Percentiles rank a stretch among this genome's conserved stretches.
Conservation (phyloP, 2,797 vertebrate genomes). For the Balearica regulorum region DNA sequence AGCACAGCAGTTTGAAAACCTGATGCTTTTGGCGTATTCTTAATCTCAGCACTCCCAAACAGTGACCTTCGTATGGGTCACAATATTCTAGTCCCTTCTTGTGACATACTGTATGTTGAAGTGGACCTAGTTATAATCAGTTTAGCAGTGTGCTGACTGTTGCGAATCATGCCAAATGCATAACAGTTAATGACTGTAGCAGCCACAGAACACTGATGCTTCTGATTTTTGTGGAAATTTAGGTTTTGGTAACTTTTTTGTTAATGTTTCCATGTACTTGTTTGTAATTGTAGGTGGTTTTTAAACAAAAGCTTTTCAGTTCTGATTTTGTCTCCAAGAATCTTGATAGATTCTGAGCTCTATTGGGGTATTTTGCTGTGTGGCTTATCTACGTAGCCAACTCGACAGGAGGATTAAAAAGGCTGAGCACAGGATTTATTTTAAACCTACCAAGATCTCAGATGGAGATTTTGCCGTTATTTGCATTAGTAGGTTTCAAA, state of each 20-base stretch:
- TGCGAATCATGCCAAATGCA: background rate
- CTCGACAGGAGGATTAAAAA: background rate
- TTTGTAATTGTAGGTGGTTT: background rate
- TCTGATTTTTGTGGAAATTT: background rate
- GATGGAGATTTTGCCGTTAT: background rate
- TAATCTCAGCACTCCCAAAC: background rate
- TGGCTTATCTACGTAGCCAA: background rate
- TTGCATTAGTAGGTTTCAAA: background rate
- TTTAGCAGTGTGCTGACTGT: background rate
- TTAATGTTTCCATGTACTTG: background rate
- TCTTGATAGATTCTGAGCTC: background rate
- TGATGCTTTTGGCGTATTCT: background rate
- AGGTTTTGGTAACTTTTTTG: background rate
- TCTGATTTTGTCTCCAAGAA: background rate
- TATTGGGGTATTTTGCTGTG: background rate
- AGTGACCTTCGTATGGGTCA: background rate
- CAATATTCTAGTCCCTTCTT: background rate
- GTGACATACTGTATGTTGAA: background rate
- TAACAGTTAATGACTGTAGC: background rate
- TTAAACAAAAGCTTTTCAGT: background rate
- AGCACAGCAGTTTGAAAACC: background rate
- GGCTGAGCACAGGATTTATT: background rate
- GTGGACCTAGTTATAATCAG: background rate
- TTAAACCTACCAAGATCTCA: background rate
- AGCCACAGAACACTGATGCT: background rate